A percentile compares a stretch with the other conserved stretches of the same genome.
Evolutionary conservation across 2,113 vertebrate species (phyloP).

Genomic region (Pseudorhombus dupliciocellatus): DNA sequence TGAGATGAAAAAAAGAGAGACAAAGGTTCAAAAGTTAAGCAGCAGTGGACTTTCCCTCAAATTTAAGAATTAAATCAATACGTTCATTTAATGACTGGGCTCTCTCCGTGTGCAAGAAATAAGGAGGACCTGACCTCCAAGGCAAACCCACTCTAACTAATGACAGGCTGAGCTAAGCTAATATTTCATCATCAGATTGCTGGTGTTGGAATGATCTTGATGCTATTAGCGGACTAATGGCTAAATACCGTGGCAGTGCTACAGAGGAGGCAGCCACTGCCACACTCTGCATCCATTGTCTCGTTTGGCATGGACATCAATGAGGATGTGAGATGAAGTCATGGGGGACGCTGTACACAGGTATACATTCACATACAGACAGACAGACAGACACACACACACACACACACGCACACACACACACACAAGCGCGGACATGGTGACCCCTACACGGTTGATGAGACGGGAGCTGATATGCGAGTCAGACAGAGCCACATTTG

Average conservation of each 20-base stretch:
- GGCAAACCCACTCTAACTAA: constrained; percentile 67
- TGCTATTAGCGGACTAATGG: constrained; percentile 75
- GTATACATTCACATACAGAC: constrained; percentile 26
- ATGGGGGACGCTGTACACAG: constrained; percentile 62
- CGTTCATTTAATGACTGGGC: constrained; percentile 46
- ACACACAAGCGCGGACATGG: constrained; percentile 59
- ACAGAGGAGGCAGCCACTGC: constrained; percentile 59
- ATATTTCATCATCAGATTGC: constrained; percentile 77
- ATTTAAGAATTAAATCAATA: constrained; percentile 31
- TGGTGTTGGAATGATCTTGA: constrained; percentile 66
- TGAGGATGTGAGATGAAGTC: constrained; percentile 68
- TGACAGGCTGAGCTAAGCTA: constrained; percentile 64
- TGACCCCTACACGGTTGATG: constrained; percentile 79
- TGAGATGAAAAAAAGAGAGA: neutral
- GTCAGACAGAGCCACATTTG: constrained; percentile 83
- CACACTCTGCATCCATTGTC: constrained; percentile 66
- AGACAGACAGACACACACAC: constrained; percentile 18
- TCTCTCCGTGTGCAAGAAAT: constrained; percentile 40
- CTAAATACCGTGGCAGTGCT: constrained; percentile 70
- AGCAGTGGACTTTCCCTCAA: constrained; percentile 4
- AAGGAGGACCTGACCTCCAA: constrained; percentile 68
- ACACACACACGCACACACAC: constrained; percentile 37
- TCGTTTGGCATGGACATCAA: constrained; percentile 67
- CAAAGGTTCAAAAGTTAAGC: neutral
- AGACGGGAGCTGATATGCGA: constrained; percentile 79